Percentiles rank a stretch among this genome's conserved stretches.
These are phyloP conservation scores for Candidula unifasciata DNA, from an alignment of 2,888 invertebrate genomes.

Conservation along the genomic window DNA sequence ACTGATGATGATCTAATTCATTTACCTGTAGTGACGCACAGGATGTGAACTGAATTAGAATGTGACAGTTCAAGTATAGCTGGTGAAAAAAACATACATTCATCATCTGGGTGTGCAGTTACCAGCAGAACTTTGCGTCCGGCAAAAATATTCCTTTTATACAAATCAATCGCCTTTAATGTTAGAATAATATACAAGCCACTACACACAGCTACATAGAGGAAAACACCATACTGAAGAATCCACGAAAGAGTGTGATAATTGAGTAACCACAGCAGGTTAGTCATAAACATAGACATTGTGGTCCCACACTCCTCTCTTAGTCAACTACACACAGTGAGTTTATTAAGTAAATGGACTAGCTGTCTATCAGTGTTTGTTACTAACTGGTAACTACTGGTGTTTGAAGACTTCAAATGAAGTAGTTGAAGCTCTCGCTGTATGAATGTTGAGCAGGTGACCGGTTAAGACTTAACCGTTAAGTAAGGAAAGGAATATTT, in stretches of 20 bases:
- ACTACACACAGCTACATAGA: neutral
- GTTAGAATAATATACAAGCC: neutral
- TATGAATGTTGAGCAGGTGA: no score
- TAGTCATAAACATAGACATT: no score
- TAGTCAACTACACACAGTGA: no score
- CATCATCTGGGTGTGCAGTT: slow-evolving; percentile 98
- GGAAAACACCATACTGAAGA: neutral
- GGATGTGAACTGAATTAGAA: slow-evolving; percentile 82
- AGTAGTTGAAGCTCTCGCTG: no score
- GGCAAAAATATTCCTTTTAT: neutral
- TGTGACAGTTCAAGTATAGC: slow-evolving; percentile 75
- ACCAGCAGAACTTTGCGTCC: slow-evolving; percentile 84
- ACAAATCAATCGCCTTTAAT: neutral
- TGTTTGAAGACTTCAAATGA: no score
- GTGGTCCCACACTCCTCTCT: no score
- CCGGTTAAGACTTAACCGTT: no score
- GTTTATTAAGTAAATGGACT: no score
- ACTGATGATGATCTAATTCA: neutral
- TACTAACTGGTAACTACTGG: no score
- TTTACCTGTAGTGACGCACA: slow-evolving; percentile 87
- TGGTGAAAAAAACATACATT: slow-evolving; percentile 99
- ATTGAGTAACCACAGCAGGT: neutral
- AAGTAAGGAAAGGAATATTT: no score
- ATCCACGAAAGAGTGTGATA: neutral
- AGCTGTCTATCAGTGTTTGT: no score